These are phyloP conservation scores for Aphidius ervi DNA, from an alignment of 1,140 invertebrate species.

Conservation along the genomic window DNA sequence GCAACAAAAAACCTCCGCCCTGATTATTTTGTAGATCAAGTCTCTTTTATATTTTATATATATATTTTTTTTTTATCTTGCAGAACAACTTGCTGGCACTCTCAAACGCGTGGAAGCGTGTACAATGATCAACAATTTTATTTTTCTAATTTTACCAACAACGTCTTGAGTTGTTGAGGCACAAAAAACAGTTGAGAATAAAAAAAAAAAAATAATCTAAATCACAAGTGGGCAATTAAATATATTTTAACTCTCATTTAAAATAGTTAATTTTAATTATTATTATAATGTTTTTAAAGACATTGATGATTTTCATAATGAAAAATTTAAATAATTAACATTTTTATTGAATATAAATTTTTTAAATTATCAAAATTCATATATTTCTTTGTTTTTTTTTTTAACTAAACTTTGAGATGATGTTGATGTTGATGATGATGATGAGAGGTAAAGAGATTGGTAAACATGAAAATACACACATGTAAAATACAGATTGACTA, in stretches of 20 bases:
- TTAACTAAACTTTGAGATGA: not conserved
- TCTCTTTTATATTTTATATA: too few relatives aligned
- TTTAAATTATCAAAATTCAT: too few relatives aligned
- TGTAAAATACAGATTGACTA: conserved; percentile 12
- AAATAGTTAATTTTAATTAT: too few relatives aligned
- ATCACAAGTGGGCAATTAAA: too few relatives aligned
- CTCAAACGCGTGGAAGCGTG: conserved; percentile 21
- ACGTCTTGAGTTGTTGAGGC: too few relatives aligned
- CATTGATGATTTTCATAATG: too few relatives aligned
- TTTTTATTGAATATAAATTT: too few relatives aligned
- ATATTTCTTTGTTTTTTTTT: too few relatives aligned
- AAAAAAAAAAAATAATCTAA: not conserved
- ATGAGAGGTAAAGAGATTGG: not conserved
- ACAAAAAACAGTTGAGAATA: not conserved
- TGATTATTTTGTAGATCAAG: conserved; percentile 24
- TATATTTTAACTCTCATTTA: too few relatives aligned
- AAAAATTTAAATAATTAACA: too few relatives aligned
- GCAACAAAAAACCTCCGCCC: conserved; percentile 16
- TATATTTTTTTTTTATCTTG: not conserved
- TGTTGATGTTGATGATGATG: not conserved
- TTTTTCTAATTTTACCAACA: conserved; percentile 8
- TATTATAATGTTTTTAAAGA: too few relatives aligned
- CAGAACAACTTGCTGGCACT: conserved; percentile 13
- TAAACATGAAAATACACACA: conserved; percentile 20
- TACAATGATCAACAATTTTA: conserved; percentile 7